Base-by-base conservation (phyloP, 2,113 vertebrate genomes). In the Pterocles burchelli region DNA sequence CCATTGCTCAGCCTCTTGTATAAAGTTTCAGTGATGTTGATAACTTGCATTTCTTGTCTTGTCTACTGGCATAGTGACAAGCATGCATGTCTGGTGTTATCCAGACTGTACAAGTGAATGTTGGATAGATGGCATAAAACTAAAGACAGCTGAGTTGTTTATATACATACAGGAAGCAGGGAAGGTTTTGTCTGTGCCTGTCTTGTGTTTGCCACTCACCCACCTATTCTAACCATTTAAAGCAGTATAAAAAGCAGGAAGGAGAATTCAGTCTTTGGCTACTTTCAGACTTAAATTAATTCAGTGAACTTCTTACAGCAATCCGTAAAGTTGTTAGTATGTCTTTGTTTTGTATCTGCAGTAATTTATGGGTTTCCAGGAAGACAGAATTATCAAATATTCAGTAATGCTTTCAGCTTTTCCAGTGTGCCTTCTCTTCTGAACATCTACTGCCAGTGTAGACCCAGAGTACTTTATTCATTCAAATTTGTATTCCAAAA, bases 401-500 rank as follows among this genome's bases (percentile, higher is more conserved):
- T 89, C 55, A 65, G 45, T 65, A 87, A 62, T 38, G n/a, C 46
- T 85, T 73, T 54, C 52, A 68, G 46, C 36, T 91, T 87, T 85
- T 85, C 85, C 77, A 80, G 28, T 67, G 43, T 75, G 79, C 66
- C 49, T 91, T 90, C 59, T 65, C 49, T 79, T 88, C 74, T 55
- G 67, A 93, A 85, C 70, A 94, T 96, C 87, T 95, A 86, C 93
- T 93, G 65, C 78, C 62, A 85, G 0, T 1, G 4, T 43, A 81
- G 76, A 75, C 26, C 29, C 25, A 29, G 45, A 86, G 66, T 85
- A 62, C 71, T 95, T 81, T 18, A 22, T 55, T 89, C 26, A 33
- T 75, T 82, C 54, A 67, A 24, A 95, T 94, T 94, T 95, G 82
- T 79, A 88, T 96, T 95, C 75, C 75, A 93, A 95, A 96, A 61